phyloP scores from a whole-genome alignment of 2,888 invertebrate species.

The Napeogenes sylphis region DNA sequence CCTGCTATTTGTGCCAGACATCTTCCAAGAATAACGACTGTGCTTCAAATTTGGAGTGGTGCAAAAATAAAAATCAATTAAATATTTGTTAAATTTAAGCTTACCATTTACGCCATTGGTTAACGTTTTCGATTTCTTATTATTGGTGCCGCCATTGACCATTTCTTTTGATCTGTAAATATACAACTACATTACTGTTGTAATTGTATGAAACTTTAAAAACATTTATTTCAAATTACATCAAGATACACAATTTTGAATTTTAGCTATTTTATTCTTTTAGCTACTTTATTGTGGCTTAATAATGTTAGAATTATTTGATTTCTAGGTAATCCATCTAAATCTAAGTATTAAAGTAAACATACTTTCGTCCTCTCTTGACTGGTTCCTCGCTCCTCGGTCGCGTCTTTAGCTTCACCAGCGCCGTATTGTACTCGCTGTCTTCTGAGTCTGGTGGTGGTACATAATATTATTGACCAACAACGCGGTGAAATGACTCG shows the following conservation, averaged over 20 bases:
- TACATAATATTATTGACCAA: neutral
- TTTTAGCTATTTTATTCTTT: too few species aligned
- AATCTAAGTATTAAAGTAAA: conserved; percentile 12
- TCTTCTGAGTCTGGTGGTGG: conserved; percentile 61
- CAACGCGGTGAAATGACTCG: conserved; percentile 25
- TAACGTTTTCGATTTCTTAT: conserved; percentile 54
- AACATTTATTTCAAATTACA: too few species aligned
- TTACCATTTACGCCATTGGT: conserved; percentile 64
- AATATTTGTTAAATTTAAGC: conserved; percentile 24
- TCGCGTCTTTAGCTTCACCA: conserved; percentile 57
- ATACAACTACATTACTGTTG: neutral
- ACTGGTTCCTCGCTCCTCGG: conserved; percentile 54
- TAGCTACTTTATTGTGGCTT: neutral
- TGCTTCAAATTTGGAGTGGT: too few species aligned
- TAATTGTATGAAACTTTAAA: neutral
- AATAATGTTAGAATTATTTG: too few species aligned
- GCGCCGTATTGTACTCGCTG: conserved; percentile 66
- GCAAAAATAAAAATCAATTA: neutral
- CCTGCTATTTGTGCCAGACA: too few species aligned
- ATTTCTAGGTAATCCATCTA: too few species aligned
- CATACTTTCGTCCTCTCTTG: conserved; percentile 53
- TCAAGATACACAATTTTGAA: too few species aligned
- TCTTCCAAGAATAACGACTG: too few species aligned
- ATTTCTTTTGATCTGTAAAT: conserved; percentile 57
- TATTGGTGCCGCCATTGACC: conserved; percentile 44